Percentiles rank a stretch among this genome's conserved stretches.
phyloP scores from a whole-genome alignment of 1,140 invertebrate genomes.

The Drosophila obscura region DNA sequence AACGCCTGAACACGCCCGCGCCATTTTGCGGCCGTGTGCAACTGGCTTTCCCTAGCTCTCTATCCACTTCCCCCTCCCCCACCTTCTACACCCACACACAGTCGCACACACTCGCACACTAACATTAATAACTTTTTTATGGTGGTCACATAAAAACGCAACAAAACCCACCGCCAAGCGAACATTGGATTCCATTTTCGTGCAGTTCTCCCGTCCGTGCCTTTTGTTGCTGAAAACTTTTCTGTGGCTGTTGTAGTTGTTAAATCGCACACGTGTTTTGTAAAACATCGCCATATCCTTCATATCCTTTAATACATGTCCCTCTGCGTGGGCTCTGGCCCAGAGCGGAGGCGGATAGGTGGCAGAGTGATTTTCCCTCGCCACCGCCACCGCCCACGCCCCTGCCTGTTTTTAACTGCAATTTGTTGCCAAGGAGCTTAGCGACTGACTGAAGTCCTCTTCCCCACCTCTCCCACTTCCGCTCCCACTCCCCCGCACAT shows the following conservation, averaged over 20 bases:
- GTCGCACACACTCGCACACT: constrained; percentile 14
- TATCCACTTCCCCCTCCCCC: neutral
- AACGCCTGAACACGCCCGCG: constrained; percentile 77
- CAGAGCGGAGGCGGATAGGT: neutral
- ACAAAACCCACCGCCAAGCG: constrained; percentile 65
- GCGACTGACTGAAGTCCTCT: constrained; percentile 3
- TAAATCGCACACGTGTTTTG: constrained; percentile 80
- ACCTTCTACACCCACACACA: constrained; percentile 3
- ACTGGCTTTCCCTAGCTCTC: constrained; percentile 30
- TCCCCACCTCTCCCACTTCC: neutral
- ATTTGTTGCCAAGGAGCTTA: constrained; percentile 78
- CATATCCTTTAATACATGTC: constrained; percentile 70
- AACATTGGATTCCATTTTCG: constrained; percentile 69
- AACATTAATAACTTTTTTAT: constrained; percentile 81
- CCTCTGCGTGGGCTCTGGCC: constrained; percentile 34
- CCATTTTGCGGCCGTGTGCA: constrained; percentile 62
- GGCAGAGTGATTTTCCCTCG: constrained; percentile 50
- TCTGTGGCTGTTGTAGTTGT: constrained; percentile 64
- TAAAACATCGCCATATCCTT: constrained; percentile 74
- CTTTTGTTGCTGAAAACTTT: constrained; percentile 46
- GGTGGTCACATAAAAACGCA: constrained; percentile 73
- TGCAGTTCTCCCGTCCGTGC: constrained; percentile 28
- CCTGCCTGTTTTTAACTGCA: constrained; percentile 69
- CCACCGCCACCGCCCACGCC: neutral
- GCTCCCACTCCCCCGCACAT: neutral